Evolutionary conservation across 2,797 vertebrate genomes (phyloP), one percentile per base, ranked within the genome.

Genomic region (Cryptoblepharus egeriae): DNA sequence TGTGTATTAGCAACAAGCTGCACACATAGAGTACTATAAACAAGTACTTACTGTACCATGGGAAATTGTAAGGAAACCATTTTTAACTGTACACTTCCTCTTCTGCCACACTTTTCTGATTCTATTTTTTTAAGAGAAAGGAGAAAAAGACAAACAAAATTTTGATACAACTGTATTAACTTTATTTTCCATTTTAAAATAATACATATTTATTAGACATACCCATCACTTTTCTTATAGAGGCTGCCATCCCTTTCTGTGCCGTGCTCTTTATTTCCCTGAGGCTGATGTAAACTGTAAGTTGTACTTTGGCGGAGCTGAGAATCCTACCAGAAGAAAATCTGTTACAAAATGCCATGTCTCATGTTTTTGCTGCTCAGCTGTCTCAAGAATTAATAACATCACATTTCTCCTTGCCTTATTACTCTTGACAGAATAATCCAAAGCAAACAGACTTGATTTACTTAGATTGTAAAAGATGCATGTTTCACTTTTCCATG

Each of bases 31-130:
- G 89, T 79, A 87, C 75, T 78, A 75, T 90, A 94, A 88, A 88
- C 78, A 87, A 89, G 87, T 94, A 96, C 98, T 96, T 95, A 99
- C 98, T 3, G 98, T 99, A 93, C 98, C 98, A 12, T 99, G 99
- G 78, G 99, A 98, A 92, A 99, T 99, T 84, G 98, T 99, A 92
- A 99, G 97, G 96, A 98, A 99, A 72, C 99, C 98, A n/a, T 99
- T 99, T 95, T 98, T 99, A 63, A 99, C 98, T 0, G 97, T 97
- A 92, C 99, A 99, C 88, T 99, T 99, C 88, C 99, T 98, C 92
- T 99, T 99, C 96, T 99, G 99, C 99, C 99, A 99, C 82, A 99
- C 98, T 95, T 99, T 99, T 90, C 98, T 96, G 92, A 99, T 96
- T 91, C 98, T 99, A 84, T 83, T 80, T 68, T 68, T 45, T 85